These are phyloP conservation scores for Phlogophora meticulosa DNA, from an alignment of 2,888 invertebrate genomes.

Conservation along the genomic window DNA sequence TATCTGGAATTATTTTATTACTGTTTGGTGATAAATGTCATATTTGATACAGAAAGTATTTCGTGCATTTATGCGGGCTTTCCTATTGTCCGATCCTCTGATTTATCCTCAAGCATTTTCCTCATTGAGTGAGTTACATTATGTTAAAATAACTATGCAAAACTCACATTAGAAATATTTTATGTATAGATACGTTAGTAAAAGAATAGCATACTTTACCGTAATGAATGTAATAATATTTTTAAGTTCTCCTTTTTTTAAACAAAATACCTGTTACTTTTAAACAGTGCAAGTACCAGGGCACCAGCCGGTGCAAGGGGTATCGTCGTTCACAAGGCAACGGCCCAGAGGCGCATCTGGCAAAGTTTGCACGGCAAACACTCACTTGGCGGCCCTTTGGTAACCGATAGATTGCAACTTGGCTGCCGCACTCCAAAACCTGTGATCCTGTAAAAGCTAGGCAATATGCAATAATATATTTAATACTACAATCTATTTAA, in stretches of 20 bases:
- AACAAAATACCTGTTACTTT: conserved; percentile 30
- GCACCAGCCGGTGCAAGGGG: conserved; percentile 64
- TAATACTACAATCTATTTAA: background rate
- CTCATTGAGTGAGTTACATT: background rate
- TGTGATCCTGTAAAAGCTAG: conserved; percentile 45
- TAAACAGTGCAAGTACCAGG: conserved; percentile 67
- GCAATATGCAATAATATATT: conserved; percentile 6
- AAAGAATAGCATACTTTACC: background rate
- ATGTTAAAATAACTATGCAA: background rate
- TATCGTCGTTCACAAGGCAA: conserved; percentile 72
- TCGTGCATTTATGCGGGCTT: conserved; percentile 6
- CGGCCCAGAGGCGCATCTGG: conserved; percentile 69
- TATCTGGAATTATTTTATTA: background rate
- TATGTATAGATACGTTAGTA: background rate
- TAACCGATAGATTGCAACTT: conserved; percentile 73
- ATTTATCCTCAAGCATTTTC: conserved; percentile 20
- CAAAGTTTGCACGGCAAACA: conserved; percentile 74
- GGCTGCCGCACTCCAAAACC: conserved; percentile 35
- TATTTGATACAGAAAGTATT: conserved; percentile 2
- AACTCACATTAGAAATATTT: background rate
- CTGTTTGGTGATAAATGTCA: background rate
- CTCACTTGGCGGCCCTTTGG: conserved; percentile 74
- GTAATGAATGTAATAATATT: background rate
- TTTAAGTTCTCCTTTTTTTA: background rate
- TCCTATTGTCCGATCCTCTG: background rate